Percentiles rank a stretch among this genome's conserved stretches.
These are phyloP conservation scores for Coregonus ussuriensis DNA, from an alignment of 2,797 vertebrate species.

Conservation along the genomic window DNA sequence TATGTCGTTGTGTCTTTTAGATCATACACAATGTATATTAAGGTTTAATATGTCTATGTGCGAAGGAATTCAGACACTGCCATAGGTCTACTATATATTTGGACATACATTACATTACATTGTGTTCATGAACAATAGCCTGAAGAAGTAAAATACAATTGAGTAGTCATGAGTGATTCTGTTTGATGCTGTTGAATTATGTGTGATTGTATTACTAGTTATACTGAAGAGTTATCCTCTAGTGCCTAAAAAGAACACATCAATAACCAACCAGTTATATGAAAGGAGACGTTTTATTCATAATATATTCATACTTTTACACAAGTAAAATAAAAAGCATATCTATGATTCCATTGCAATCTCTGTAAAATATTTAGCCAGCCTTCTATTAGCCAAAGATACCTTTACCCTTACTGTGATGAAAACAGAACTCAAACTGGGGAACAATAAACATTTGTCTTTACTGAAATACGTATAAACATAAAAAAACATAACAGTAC, in stretches of 20 bases:
- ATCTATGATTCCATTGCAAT: constrained; percentile 91
- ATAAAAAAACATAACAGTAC: constrained; percentile 83
- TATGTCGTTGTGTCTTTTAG: neutral
- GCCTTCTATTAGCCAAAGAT: constrained; percentile 87
- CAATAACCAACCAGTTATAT: constrained; percentile 58
- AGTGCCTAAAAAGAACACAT: constrained; percentile 39
- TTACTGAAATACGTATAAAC: constrained; percentile 73
- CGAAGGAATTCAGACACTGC: neutral
- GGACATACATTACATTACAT: constrained; percentile 48
- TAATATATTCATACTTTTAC: constrained; percentile 95
- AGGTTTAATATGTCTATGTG: neutral
- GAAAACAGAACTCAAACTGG: constrained; percentile 77
- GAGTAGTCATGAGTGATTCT: neutral
- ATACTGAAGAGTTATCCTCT: too few relatives aligned
- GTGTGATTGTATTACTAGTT: too few relatives aligned
- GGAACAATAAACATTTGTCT: constrained; percentile 73
- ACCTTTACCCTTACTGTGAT: constrained; percentile 82
- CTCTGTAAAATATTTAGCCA: constrained; percentile 80
- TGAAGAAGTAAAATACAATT: neutral
- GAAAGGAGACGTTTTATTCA: constrained; percentile 87
- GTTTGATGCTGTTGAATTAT: neutral
- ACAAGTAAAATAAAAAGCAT: constrained; percentile 99
- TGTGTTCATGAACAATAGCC: constrained; percentile 6
- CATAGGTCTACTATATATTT: constrained; percentile 3
- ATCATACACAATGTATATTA: neutral